Percentiles rank a stretch among this genome's conserved stretches.
phyloP scores from a whole-genome alignment of 2,113 vertebrate genomes.

The Lepus americanus region DNA sequence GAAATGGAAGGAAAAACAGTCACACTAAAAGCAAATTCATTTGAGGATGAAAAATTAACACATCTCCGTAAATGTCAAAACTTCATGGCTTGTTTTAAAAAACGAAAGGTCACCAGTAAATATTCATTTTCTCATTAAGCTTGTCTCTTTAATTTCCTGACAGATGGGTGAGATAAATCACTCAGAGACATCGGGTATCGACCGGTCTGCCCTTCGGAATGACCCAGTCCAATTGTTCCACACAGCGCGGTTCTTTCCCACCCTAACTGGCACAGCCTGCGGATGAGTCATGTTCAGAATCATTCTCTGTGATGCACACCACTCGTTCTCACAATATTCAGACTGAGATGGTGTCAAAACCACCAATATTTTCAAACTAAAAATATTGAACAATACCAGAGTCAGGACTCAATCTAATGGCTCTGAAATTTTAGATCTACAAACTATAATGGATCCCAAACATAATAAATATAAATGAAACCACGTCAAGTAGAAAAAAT shows the following conservation, averaged over 20 bases:
- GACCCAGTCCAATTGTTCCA: neutral
- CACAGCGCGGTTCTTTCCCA: neutral
- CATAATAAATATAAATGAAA: neutral
- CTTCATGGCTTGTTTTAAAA: slow-evolving; percentile 1
- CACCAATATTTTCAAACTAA: neutral
- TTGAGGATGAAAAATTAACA: neutral
- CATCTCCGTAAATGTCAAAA: neutral
- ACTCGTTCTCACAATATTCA: neutral
- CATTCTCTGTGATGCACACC: neutral
- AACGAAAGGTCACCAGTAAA: neutral
- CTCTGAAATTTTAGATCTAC: neutral
- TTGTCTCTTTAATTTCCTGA: neutral
- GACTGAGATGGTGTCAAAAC: neutral
- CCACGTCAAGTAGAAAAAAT: neutral
- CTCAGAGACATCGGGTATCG: neutral
- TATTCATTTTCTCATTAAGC: neutral
- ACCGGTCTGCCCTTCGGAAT: neutral
- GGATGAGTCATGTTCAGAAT: neutral
- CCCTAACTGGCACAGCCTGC: neutral
- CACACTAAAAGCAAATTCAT: neutral
- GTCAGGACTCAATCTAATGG: neutral
- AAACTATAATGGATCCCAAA: neutral
- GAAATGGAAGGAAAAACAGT: neutral
- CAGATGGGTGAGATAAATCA: neutral
- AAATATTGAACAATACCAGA: neutral